phyloP scores from a whole-genome alignment of 2,797 vertebrate species.

The Catharus ustulatus region DNA sequence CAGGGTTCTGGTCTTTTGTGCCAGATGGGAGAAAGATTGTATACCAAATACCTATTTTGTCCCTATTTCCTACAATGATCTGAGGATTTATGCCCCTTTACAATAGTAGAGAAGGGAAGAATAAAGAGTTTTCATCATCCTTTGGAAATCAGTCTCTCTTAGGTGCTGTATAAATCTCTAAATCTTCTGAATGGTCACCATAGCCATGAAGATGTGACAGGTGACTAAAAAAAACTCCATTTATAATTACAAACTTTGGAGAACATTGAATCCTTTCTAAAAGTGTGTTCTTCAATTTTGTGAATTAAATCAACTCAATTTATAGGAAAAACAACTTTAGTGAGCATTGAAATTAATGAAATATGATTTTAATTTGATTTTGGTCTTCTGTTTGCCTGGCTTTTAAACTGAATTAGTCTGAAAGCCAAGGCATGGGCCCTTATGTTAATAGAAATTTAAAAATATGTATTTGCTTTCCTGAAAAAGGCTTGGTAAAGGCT shows the following conservation, averaged over 20 bases:
- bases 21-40: neutral
- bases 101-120: neutral
- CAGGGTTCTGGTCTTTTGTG: neutral
- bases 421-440: neutral
- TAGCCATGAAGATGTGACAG: neutral
- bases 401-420: neutral
- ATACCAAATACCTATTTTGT: neutral
- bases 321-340: neutral
- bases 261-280: neutral
- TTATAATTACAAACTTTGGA: neutral
- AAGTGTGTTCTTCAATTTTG: neutral
- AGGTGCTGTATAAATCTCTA: neutral
- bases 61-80: neutral
- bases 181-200: neutral
- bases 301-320: neutral
- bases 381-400: neutral
- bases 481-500: neutral
- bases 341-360: neutral
- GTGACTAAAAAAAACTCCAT: fast-evolving
- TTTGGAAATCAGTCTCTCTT: neutral
- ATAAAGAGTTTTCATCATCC: neutral
- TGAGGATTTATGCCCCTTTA: neutral
- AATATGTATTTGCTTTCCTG: neutral
- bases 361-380: neutral
- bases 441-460: neutral